Conservation (phyloP, 2,888 invertebrate genomes). For the Eulithis testata region DNA sequence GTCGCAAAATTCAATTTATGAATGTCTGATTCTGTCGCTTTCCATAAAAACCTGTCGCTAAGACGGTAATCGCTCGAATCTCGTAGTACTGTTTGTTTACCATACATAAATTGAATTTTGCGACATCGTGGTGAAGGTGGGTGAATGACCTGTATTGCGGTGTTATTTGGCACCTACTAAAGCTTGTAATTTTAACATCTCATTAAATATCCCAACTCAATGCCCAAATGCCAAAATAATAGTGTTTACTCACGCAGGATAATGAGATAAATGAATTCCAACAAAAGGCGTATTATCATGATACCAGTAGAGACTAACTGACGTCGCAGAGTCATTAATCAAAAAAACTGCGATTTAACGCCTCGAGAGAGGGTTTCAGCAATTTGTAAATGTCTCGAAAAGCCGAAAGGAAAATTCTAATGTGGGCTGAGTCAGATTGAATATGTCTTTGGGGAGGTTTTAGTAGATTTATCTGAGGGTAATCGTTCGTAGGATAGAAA, state of each 20-base stretch:
- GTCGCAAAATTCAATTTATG: no score
- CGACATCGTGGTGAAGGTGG: no score
- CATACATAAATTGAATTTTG: no score
- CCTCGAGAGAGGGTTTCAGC: constrained; percentile 30
- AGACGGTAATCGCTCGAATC: no score
- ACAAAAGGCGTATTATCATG: constrained; percentile 31
- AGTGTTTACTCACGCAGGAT: constrained; percentile 16
- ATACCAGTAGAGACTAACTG: constrained; percentile 33
- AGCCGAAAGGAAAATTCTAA: constrained; percentile 26
- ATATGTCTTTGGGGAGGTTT: constrained; percentile 26
- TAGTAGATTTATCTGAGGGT: constrained; percentile 19
- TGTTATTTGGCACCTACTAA: no score
- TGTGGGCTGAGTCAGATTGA: constrained; percentile 26
- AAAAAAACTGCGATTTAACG: constrained; percentile 53
- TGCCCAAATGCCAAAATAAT: constrained; percentile 6
- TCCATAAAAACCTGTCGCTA: no score
- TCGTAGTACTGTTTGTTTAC: no score
- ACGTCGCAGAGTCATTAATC: constrained; percentile 50
- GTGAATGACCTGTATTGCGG: no score
- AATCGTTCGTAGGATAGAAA: constrained; percentile 7
- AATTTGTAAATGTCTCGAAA: constrained; percentile 29
- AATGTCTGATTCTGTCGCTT: no score
- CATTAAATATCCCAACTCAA: constrained; percentile 1
- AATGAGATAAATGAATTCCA: constrained; percentile 15
- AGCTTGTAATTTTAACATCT: not conserved